A percentile compares a stretch with the other conserved stretches of the same genome.
Evolutionary conservation across 2,113 vertebrate species (phyloP).

Genomic region (Malurus elegans): DNA sequence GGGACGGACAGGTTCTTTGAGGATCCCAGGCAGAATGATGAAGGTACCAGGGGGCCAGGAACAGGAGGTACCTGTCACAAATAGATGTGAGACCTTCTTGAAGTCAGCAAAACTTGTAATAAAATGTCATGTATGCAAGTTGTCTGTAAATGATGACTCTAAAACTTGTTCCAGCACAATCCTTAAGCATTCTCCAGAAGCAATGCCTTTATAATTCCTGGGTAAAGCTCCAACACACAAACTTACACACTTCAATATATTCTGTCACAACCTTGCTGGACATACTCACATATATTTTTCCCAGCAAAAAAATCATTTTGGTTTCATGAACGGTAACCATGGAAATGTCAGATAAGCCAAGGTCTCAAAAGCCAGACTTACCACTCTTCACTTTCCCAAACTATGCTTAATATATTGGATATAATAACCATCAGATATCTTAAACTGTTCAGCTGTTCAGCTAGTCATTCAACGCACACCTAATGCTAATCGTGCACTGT

Average conservation of each 20-base stretch:
- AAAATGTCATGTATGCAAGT: background rate
- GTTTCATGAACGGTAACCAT: background rate
- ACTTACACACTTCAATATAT: background rate
- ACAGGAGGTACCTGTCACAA: fast-evolving
- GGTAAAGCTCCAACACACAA: background rate
- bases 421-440: background rate
- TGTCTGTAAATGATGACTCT: background rate
- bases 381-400: background rate
- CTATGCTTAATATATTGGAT: background rate
- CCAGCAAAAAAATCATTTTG: background rate
- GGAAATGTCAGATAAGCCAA: background rate
- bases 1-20: background rate
- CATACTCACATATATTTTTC: background rate
- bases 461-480: background rate
- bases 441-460: background rate
- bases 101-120: background rate
- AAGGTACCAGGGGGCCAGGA: background rate
- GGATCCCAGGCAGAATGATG: background rate
- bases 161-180: background rate
- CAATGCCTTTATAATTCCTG: background rate
- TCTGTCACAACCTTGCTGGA: background rate
- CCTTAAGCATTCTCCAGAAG: background rate
- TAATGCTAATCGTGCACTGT: background rate
- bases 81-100: background rate
- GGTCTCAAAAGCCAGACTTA: background rate